These are phyloP conservation scores for Mya arenaria DNA, from an alignment of 1,140 invertebrate genomes.

Conservation along the genomic window DNA sequence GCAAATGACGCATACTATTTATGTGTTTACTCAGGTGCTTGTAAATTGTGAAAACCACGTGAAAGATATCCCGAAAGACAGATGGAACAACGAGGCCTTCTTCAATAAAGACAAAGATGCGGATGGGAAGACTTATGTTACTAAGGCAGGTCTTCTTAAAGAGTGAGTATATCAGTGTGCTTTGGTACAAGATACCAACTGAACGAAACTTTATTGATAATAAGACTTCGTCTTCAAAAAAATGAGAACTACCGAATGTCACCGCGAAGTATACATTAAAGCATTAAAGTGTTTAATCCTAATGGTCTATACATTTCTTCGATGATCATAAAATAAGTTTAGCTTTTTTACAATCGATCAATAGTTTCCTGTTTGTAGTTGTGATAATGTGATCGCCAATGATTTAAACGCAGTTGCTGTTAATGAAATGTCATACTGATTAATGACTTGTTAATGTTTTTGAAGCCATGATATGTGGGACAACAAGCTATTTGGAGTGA, in stretches of 20 bases:
- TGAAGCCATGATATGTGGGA: constrained; percentile 60
- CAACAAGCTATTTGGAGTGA: constrained; percentile 66
- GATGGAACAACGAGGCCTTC: constrained; percentile 69
- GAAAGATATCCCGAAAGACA: constrained; percentile 65
- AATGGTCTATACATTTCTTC: not conserved
- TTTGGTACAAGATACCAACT: not conserved
- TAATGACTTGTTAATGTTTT: not conserved
- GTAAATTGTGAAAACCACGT: constrained; percentile 73
- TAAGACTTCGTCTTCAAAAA: not conserved
- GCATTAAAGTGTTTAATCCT: not conserved
- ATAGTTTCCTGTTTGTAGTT: too few relatives aligned
- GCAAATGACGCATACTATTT: too few relatives aligned
- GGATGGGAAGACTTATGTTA: constrained; percentile 67
- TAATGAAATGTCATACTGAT: not conserved
- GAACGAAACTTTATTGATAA: not conserved
- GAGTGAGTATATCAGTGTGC: constrained; percentile 51
- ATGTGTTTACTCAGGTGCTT: constrained; percentile 56
- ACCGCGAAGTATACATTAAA: not conserved
- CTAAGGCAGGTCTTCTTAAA: constrained; percentile 67
- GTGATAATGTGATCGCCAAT: too few relatives aligned
- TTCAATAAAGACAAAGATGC: constrained; percentile 61
- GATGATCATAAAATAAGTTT: too few relatives aligned
- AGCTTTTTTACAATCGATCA: too few relatives aligned
- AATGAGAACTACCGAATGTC: not conserved
- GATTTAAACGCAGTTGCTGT: not conserved